Conservation (phyloP, 2,888 invertebrate species). For the Euplexia lucipara region DNA sequence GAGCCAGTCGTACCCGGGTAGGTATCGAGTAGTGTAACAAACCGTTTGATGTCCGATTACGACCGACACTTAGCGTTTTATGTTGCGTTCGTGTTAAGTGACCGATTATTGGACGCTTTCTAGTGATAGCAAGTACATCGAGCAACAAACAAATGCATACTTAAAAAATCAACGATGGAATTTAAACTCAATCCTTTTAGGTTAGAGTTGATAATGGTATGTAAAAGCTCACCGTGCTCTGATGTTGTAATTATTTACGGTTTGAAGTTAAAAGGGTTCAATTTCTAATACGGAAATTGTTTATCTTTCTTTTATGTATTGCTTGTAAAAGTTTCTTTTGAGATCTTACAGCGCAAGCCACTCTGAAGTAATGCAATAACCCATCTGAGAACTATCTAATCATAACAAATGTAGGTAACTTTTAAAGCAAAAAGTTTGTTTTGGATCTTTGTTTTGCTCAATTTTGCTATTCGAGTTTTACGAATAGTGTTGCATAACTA, state of each 20-base stretch:
- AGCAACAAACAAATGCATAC: conserved; percentile 52
- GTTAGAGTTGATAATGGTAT: conserved; percentile 34
- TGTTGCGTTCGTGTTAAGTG: conserved; percentile 76
- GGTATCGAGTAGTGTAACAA: conserved; percentile 74
- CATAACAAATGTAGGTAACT: conserved; percentile 35
- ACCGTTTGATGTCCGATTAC: conserved; percentile 79
- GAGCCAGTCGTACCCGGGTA: conserved; percentile 56
- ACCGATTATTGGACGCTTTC: conserved; percentile 78
- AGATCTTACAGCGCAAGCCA: conserved; percentile 17
- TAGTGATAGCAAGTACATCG: conserved; percentile 65
- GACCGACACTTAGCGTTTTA: conserved; percentile 76
- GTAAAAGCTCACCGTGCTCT: conserved; percentile 20
- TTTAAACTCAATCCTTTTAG: conserved; percentile 36
- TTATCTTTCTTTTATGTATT: conserved; percentile 47
- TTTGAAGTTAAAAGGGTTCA: conserved; percentile 42
- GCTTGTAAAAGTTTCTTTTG: conserved; percentile 25
- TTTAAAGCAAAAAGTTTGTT: no score
- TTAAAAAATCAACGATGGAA: conserved; percentile 46
- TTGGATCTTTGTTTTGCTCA: no score
- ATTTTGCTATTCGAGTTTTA: no score
- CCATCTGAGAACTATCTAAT: conserved; percentile 21
- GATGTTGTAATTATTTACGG: conserved; percentile 56
- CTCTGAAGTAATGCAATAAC: conserved; percentile 31
- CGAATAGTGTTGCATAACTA: no score
- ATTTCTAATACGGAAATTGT: conserved; percentile 50